Evolutionary conservation across 2,113 vertebrate species (phyloP), one percentile per base, ranked within the genome.

Genomic region (Cranoglanis bouderius): DNA sequence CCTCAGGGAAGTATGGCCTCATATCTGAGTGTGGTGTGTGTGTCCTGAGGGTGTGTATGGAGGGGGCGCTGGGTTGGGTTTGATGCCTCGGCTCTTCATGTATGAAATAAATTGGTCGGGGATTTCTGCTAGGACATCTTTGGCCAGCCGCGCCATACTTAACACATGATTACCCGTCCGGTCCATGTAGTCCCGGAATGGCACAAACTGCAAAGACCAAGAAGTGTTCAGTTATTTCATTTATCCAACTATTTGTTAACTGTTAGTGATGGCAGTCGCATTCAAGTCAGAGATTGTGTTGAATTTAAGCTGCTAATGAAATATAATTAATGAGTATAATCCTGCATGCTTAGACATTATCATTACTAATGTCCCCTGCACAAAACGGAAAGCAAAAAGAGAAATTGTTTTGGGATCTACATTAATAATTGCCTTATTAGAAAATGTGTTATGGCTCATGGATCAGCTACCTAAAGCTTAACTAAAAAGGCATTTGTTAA

Each of bases 81-180:
- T 97, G 96, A 96, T 96, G 90, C 96, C 95, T 19, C 90, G 93
- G 74, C 91, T 96, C 93, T 97, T 97, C 97, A 98, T 98, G 94
- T 98, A 98, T 88, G 97, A 98, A 92, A 98, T 96, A 91, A 98
- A 96, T 94, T 98, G 97, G 91, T 98, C 97, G 0, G 97, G 97
- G 90, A 98, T 98, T 94, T 98, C 97, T 0, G 97, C 97, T 85
- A 98, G 96, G 86, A 98, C 97, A 0, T 98, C 97, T 29, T 97
- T 97, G 61, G 97, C 98, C 63, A 98, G 95, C 74, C 97, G 96
- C 0, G 97, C 97, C 97, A 98, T 98, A 92, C 97, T 98, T 46
- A 98, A 92, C 90, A 98, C 97, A 0, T 98, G 96, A 93, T 97
- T 97, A 51, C 96, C 97, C 0, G 97, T 97, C 77, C 97, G 96